Conservation (phyloP, 2,797 vertebrate genomes). For the Megalops cyprinoides region DNA sequence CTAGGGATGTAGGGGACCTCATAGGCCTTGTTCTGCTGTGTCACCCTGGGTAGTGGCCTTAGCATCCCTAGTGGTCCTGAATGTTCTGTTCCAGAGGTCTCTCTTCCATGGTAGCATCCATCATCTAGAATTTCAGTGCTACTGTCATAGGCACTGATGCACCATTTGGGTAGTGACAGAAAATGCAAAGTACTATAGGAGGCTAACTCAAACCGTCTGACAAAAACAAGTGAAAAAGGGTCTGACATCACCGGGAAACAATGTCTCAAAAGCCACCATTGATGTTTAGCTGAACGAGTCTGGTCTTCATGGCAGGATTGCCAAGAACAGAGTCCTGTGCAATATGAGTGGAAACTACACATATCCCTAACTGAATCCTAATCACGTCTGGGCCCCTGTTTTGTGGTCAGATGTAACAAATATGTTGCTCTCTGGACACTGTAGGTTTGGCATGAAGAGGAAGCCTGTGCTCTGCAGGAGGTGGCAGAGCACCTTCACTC, state of each 20-base stretch:
- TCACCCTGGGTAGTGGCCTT: no score
- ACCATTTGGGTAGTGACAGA: neutral
- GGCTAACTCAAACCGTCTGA: neutral
- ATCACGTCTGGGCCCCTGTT: neutral
- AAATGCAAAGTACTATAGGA: neutral
- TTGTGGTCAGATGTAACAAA: neutral
- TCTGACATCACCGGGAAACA: no score
- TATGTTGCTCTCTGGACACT: neutral
- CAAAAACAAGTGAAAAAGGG: no score
- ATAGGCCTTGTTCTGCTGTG: no score
- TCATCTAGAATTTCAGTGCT: no score
- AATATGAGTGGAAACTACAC: neutral
- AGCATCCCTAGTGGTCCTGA: no score
- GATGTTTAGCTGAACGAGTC: neutral
- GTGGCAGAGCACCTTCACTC: neutral
- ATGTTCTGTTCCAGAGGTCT: no score
- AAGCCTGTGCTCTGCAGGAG: neutral
- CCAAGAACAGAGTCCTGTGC: no score
- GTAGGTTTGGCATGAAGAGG: neutral
- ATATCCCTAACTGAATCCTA: neutral
- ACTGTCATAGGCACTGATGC: no score
- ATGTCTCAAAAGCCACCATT: no score
- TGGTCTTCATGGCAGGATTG: neutral
- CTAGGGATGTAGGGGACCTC: no score
- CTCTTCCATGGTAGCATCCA: no score